A percentile compares a stretch with the other conserved stretches of the same genome.
phyloP scores from a whole-genome alignment of 2,113 vertebrate species.

The Alaudala cheleensis region DNA sequence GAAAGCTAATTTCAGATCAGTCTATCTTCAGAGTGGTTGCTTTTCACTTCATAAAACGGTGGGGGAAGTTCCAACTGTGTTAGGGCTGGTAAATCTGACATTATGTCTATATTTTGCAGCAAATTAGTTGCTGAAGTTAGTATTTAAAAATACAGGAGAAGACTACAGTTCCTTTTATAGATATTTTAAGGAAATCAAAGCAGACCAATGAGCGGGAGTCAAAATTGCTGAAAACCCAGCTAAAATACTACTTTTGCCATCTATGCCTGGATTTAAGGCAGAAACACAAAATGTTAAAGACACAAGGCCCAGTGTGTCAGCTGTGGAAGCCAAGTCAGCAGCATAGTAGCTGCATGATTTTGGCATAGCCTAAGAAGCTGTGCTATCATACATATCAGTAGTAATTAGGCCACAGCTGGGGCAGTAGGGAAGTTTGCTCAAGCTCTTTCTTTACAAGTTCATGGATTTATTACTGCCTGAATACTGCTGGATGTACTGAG shows the following conservation, averaged over 20 bases:
- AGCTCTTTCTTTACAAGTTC: not conserved
- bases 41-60: not conserved
- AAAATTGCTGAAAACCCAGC: not conserved
- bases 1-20: constrained; percentile 16
- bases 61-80: not conserved
- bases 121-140: not conserved
- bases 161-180: not conserved
- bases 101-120: not conserved
- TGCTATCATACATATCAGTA: not conserved
- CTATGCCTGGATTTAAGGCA: not conserved
- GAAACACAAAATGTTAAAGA: not conserved
- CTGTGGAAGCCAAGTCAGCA: not conserved
- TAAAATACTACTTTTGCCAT: not conserved
- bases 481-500: not conserved
- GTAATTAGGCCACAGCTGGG: not conserved
- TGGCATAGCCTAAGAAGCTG: not conserved
- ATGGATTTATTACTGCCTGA: not conserved
- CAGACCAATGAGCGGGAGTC: not conserved
- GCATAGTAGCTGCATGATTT: not conserved
- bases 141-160: not conserved
- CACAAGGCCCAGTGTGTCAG: not conserved
- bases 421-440: not conserved
- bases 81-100: not conserved
- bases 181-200: not conserved
- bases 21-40: not conserved